phyloP scores from a whole-genome alignment of 2,113 vertebrate species.

The Myiozetetes cayanensis region DNA sequence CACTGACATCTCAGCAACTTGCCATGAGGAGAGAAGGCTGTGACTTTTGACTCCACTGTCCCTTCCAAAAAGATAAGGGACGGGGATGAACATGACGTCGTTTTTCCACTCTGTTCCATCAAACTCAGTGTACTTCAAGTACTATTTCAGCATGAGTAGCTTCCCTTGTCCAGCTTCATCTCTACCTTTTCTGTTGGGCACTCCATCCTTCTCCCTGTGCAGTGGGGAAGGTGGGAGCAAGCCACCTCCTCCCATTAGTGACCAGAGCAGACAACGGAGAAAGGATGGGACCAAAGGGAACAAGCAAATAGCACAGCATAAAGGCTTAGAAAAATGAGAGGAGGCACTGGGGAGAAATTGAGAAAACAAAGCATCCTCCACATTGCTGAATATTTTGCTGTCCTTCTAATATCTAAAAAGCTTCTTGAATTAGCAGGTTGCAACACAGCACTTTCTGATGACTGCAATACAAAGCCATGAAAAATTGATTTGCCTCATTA shows the following conservation, averaged over 20 bases:
- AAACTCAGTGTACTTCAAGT: background rate
- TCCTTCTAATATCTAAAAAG: background rate
- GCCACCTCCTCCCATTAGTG: background rate
- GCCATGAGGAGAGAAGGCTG: background rate
- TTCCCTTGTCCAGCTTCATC: background rate
- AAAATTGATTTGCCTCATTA: slow-evolving; percentile 66
- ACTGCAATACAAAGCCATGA: slow-evolving; percentile 41
- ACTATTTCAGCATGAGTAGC: background rate
- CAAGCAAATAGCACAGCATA: background rate
- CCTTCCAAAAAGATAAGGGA: background rate
- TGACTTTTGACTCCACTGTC: background rate
- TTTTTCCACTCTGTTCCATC: background rate
- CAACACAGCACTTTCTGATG: background rate
- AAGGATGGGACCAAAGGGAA: background rate
- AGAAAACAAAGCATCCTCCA: background rate
- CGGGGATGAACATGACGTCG: background rate
- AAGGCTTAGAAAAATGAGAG: background rate
- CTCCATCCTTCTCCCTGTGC: background rate
- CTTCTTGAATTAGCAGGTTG: background rate
- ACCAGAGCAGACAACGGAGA: background rate
- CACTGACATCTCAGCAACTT: background rate
- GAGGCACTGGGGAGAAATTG: background rate
- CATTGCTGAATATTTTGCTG: background rate
- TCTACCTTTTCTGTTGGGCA: background rate
- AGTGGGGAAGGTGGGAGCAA: background rate